Conservation (phyloP, 2,113 vertebrate species). For the Albula goreensis region DNA sequence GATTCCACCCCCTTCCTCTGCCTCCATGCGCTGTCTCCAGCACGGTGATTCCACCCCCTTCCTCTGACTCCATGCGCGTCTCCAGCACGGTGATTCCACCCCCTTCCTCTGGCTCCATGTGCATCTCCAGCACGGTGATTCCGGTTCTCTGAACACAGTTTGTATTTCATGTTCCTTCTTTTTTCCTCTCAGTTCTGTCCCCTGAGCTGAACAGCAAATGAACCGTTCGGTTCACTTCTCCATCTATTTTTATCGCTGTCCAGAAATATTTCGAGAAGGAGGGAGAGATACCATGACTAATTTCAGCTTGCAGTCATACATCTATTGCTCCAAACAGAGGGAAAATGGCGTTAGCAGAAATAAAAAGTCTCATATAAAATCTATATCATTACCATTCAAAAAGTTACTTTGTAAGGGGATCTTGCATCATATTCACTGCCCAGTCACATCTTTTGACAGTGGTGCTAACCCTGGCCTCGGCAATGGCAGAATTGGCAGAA, state of each 20-base stretch:
- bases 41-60: too few relatives aligned
- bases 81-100: not conserved
- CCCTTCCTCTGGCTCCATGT: not conserved
- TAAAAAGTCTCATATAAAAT: not conserved
- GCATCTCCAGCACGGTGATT: not conserved
- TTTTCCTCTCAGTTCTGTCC: not conserved
- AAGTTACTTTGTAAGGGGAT: not conserved
- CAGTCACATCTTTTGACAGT: not conserved
- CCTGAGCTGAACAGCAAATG: not conserved
- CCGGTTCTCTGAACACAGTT: not conserved
- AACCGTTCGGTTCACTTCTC: not conserved
- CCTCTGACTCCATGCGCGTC: too few relatives aligned
- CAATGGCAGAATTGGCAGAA: not conserved
- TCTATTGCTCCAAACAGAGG: not conserved
- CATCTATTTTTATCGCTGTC: conserved; percentile 8
- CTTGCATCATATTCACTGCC: too few relatives aligned
- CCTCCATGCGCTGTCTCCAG: too few relatives aligned
- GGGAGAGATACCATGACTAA: not conserved
- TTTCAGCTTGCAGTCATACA: not conserved
- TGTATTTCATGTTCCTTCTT: not conserved
- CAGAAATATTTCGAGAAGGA: not conserved
- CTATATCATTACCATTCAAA: not conserved
- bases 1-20: too few relatives aligned
- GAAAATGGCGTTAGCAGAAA: not conserved
- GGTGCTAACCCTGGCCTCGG: not conserved